Evolutionary conservation across 2,888 invertebrate genomes (phyloP), one percentile per base, ranked within the genome.

Genomic region (Clostera curtula): DNA sequence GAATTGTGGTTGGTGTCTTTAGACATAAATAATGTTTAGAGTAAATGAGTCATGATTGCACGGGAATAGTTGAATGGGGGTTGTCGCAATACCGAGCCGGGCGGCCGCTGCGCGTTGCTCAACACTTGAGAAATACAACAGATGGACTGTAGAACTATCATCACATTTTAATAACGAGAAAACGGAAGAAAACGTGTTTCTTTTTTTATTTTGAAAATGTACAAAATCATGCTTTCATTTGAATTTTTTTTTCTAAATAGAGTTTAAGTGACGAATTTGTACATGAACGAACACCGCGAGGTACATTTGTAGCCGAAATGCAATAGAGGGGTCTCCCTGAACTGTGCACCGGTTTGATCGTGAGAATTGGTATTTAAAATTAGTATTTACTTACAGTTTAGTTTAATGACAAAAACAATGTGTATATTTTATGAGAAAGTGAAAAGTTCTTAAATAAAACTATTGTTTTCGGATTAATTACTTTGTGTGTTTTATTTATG

Each of bases 391-490:
- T 82, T 82, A 80, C 80, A 77, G 68, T 82, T 82, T 83, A 83
- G 82, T 83, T 82, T 79, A 80, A 76, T 77, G 76, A 79, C 77
- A 82, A 80, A 79, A 82, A 82, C 82, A 83, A 82, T 82, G 83
- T 83, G 83, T 83, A 83, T 83, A 83, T 83, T 82, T 83, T 83
- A 83, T 82, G 83, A 83, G 72, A 80, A 80, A 79, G 74, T 77
- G 77, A 80, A 79, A 79, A 76, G 76, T 82, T 82, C 82, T 82
- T 82, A 80, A 83, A 83, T 83, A 83, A 82, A 83, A 83, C 83
- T 80, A 83, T 83, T 83, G 83, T 83, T 83, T 83, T 83, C 83
- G 83, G 83, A 83, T 83, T 83, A 83, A 75, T 74, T 69, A 71
- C 53, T 66, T 41, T 55, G 52, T 27, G 68, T 58, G 82, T 83